Evolutionary conservation across 2,113 vertebrate species (phyloP).

Genomic region (Globicephala melas): DNA sequence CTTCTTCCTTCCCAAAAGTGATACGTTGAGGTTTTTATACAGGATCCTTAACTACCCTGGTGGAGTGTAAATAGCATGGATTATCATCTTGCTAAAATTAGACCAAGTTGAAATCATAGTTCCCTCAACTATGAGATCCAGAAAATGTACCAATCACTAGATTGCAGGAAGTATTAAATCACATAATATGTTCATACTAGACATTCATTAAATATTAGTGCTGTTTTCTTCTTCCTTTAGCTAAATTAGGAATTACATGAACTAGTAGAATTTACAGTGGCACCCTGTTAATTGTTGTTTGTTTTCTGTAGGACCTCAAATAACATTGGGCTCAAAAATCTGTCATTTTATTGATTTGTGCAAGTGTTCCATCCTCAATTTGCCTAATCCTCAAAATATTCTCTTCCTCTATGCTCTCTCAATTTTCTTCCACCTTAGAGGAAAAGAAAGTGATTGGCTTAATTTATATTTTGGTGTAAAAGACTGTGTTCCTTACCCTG

Average conservation of each 20-base stretch:
- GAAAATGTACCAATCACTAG: not conserved
- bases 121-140: not conserved
- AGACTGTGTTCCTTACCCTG: not conserved
- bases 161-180: not conserved
- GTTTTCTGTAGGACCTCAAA: not conserved
- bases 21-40: not conserved
- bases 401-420: not conserved
- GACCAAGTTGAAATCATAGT: not conserved
- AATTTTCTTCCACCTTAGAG: not conserved
- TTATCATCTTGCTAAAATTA: not conserved
- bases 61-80: not conserved
- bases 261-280: not conserved
- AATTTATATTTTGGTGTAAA: not conserved
- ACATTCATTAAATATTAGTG: not conserved
- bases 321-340: not conserved
- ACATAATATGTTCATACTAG: not conserved
- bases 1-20: not conserved
- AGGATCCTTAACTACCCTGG: not conserved
- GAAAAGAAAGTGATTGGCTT: not conserved
- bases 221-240: not conserved
- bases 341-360: not conserved
- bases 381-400: not conserved
- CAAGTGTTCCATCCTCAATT: not conserved
- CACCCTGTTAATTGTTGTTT: not conserved
- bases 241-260: not conserved